These are phyloP conservation scores for Hippotragus niger DNA, from an alignment of 2,113 vertebrate genomes.

Conservation along the genomic window DNA sequence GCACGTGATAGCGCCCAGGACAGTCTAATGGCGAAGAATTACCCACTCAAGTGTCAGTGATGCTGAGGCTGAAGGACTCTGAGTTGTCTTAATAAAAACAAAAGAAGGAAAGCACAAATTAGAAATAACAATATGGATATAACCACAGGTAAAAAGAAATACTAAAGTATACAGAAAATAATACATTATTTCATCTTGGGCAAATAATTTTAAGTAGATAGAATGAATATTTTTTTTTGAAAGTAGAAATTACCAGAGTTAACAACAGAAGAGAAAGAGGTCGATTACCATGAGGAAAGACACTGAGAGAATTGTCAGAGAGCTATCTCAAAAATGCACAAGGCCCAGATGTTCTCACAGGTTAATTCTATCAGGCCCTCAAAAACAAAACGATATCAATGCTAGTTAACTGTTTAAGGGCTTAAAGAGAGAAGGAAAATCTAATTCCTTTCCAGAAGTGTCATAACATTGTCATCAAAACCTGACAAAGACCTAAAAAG, in stretches of 20 bases:
- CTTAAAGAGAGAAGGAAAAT: background rate
- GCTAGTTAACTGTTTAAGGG: background rate
- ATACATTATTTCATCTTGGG: background rate
- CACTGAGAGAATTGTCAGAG: background rate
- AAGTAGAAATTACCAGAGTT: background rate
- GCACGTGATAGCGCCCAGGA: accelerated
- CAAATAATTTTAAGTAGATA: background rate
- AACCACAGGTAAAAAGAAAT: background rate
- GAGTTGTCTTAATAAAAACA: background rate
- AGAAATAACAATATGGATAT: background rate
- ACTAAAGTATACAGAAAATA: background rate
- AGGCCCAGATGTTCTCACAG: background rate
- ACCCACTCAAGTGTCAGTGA: accelerated
- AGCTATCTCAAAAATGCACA: background rate
- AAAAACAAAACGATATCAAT: background rate
- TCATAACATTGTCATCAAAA: background rate
- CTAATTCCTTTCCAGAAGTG: background rate
- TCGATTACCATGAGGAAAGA: background rate
- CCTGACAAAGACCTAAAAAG: background rate
- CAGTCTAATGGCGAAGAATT: background rate
- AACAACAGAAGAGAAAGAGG: background rate
- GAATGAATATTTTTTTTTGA: background rate
- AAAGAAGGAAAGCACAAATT: background rate
- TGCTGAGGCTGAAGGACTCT: background rate
- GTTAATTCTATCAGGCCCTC: background rate